A percentile compares a stretch with the other conserved stretches of the same genome.
Evolutionary conservation across 2,797 vertebrate species (phyloP).

Genomic region (Cyclopterus lumpus): DNA sequence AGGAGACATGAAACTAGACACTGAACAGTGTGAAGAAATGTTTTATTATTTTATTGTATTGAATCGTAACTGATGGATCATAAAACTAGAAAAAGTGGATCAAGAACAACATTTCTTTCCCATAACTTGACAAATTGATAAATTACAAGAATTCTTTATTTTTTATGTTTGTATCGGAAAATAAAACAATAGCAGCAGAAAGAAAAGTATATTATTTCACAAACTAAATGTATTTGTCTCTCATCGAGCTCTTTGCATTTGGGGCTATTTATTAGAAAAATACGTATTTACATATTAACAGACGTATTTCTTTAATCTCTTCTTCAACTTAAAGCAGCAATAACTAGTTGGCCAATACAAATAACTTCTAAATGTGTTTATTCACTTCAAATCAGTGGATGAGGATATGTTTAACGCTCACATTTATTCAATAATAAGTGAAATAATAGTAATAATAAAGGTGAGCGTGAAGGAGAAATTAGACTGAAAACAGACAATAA

Average conservation of each 20-base stretch:
- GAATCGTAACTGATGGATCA: neutral
- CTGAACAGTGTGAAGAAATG: neutral
- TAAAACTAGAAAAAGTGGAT: neutral
- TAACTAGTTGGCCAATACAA: too few relatives aligned
- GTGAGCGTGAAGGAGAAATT: neutral
- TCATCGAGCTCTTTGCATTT: neutral
- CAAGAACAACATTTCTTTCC: neutral
- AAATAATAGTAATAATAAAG: too few relatives aligned
- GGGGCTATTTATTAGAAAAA: neutral
- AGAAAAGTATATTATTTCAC: neutral
- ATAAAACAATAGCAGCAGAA: neutral
- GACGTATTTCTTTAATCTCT: slow-evolving; percentile 13
- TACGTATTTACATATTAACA: neutral
- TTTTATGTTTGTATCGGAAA: neutral
- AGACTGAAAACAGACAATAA: neutral
- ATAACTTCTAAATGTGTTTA: neutral
- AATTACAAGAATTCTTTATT: too few relatives aligned
- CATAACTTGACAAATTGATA: too few relatives aligned
- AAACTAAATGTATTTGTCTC: neutral
- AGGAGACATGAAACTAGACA: neutral
- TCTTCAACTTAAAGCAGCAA: slow-evolving; percentile 9
- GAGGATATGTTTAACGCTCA: slow-evolving; percentile 4
- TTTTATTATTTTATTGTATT: neutral
- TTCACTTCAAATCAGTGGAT: neutral
- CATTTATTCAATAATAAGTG: too few relatives aligned